A percentile compares a stretch with the other conserved stretches of the same genome.
These are phyloP conservation scores for Horisme vitalbata DNA, from an alignment of 2,888 invertebrate genomes.

Conservation along the genomic window DNA sequence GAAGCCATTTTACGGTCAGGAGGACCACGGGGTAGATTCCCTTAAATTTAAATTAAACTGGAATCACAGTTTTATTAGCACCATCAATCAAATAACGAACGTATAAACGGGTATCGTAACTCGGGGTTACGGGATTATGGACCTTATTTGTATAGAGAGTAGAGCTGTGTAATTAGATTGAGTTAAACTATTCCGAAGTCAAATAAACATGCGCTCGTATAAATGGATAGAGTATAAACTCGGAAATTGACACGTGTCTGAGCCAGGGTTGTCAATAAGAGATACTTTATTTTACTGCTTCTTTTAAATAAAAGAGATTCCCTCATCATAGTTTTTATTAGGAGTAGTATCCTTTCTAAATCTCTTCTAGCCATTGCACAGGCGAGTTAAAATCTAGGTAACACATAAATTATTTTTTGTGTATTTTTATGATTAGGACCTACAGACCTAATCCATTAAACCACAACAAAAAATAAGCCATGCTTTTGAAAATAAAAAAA, in stretches of 20 bases:
- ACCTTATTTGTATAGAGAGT: constrained; percentile 47
- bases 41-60: constrained; percentile 82
- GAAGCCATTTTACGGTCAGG: constrained; percentile 76
- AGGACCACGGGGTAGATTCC: constrained; percentile 73
- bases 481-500: no score
- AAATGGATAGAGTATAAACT: constrained; percentile 76
- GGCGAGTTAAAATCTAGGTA: no score
- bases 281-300: neutral
- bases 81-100: constrained; percentile 80
- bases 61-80: constrained; percentile 81
- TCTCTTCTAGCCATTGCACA: no score
- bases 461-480: no score
- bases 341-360: no score
- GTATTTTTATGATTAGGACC: no score
- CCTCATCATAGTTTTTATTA: no score
- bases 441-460: no score
- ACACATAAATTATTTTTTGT: no score
- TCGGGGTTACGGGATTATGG: constrained; percentile 49
- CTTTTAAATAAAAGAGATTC: no score
- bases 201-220: constrained; percentile 77
- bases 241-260: constrained; percentile 68
- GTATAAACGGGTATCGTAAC: constrained; percentile 51
- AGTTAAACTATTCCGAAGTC: constrained; percentile 66
- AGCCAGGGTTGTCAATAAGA: constrained; percentile 46
- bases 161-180: constrained; percentile 48